A percentile compares a stretch with the other conserved stretches of the same genome.
These are phyloP conservation scores for Trinorchestia longiramus DNA, from an alignment of 1,140 invertebrate genomes.

Conservation along the genomic window DNA sequence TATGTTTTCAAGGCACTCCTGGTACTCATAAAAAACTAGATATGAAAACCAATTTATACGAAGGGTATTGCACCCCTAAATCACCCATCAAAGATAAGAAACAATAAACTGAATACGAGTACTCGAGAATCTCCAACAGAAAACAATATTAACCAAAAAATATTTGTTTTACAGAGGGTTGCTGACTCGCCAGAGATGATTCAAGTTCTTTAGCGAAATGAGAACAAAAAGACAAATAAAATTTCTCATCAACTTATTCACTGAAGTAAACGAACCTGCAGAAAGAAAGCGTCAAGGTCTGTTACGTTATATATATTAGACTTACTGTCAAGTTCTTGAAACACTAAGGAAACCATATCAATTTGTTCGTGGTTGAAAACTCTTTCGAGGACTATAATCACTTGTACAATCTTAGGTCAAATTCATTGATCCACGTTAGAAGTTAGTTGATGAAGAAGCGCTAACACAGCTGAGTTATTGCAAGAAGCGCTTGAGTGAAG, in stretches of 20 bases:
- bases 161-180: too few species aligned
- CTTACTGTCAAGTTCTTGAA: too few species aligned
- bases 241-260: too few species aligned
- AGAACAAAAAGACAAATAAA: too few species aligned
- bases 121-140: too few species aligned
- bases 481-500: background rate
- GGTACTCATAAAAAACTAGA: background rate
- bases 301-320: too few species aligned
- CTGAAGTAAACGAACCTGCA: too few species aligned
- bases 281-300: too few species aligned
- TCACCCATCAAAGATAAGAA: background rate
- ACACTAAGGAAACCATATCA: background rate
- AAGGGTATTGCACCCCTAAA: background rate
- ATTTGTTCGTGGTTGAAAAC: background rate
- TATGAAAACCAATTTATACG: background rate
- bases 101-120: background rate
- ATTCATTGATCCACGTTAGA: background rate
- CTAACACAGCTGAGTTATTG: background rate
- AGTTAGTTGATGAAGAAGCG: background rate
- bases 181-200: too few species aligned
- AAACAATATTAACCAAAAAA: too few species aligned
- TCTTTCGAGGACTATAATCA: background rate
- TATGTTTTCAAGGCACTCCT: background rate
- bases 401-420: background rate
- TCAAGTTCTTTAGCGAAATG: too few species aligned